Conservation (phyloP, 1,140 invertebrate genomes). For the Proales similis region DNA sequence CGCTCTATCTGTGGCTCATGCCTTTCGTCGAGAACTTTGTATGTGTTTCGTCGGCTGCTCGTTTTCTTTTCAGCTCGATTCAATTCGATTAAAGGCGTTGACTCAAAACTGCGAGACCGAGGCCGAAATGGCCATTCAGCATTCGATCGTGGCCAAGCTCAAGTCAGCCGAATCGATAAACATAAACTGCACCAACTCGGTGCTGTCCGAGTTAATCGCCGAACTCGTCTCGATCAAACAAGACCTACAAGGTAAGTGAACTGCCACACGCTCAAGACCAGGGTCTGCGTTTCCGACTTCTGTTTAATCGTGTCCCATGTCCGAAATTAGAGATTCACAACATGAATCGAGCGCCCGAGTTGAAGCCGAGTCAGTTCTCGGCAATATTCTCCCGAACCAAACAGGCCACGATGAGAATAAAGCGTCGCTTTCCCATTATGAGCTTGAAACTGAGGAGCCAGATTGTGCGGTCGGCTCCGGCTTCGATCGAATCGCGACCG, state of each 20-base stretch:
- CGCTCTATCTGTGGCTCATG: conserved; percentile 8
- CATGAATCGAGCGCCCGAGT: not conserved
- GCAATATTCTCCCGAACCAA: not conserved
- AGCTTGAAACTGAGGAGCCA: no score
- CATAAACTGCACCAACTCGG: conserved; percentile 15
- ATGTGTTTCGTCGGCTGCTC: no score
- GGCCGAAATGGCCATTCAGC: not conserved
- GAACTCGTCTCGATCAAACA: conserved; percentile 10
- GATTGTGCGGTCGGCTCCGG: no score
- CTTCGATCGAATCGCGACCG: no score
- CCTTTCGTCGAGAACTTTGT: conserved; percentile 37
- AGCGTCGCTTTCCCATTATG: not conserved
- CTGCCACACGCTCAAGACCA: not conserved
- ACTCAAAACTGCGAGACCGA: conserved; percentile 33
- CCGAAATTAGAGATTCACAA: not conserved
- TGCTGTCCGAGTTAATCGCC: conserved; percentile 16
- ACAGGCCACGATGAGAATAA: not conserved
- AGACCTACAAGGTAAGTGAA: not conserved
- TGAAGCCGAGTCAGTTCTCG: not conserved
- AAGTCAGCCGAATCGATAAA: conserved; percentile 9
- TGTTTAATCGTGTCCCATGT: not conserved
- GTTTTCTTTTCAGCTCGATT: no score
- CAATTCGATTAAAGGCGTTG: no score
- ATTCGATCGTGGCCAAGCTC: conserved; percentile 10
- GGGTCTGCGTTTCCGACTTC: not conserved